These are phyloP conservation scores for Xestia c-nigrum DNA, from an alignment of 2,888 invertebrate genomes.

Conservation along the genomic window DNA sequence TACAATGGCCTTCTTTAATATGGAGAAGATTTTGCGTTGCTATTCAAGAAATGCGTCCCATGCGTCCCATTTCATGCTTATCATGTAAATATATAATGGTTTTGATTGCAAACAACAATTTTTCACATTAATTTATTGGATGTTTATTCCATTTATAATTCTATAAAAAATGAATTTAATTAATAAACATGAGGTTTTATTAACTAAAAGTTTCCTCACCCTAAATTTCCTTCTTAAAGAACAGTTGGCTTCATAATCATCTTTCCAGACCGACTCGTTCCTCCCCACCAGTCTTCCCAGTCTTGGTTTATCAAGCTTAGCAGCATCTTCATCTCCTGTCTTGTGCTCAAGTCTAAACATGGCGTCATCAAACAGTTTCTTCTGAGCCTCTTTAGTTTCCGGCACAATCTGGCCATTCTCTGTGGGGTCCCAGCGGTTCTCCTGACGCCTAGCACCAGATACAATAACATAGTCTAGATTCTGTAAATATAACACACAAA, in stretches of 20 bases:
- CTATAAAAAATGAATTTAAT: too few species aligned
- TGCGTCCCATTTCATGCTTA: not conserved
- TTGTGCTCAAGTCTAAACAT: conserved; percentile 99
- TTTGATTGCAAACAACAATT: not conserved
- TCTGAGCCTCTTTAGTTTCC: conserved; percentile 97
- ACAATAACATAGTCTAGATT: conserved; percentile 99
- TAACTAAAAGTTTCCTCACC: conserved; percentile 88
- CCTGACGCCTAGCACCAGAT: conserved; percentile 98
- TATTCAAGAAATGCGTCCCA: not conserved
- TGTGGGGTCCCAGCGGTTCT: conserved; percentile 99
- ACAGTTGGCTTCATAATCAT: conserved; percentile 98
- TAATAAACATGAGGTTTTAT: too few species aligned
- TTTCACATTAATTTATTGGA: not conserved
- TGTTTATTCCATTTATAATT: not conserved
- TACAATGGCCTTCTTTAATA: not conserved
- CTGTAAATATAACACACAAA: conserved; percentile 85
- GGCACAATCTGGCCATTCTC: conserved; percentile 98
- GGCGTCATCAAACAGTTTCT: conserved; percentile 97
- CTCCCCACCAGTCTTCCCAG: conserved; percentile 94
- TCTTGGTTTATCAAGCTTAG: conserved; percentile 93
- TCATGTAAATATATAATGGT: not conserved
- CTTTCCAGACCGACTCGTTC: conserved; percentile 96
- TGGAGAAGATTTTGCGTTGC: not conserved
- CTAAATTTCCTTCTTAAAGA: conserved; percentile 96
- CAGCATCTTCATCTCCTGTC: conserved; percentile 93